phyloP scores from a whole-genome alignment of 2,888 invertebrate species.

The Drosophila aldrichi region DNA sequence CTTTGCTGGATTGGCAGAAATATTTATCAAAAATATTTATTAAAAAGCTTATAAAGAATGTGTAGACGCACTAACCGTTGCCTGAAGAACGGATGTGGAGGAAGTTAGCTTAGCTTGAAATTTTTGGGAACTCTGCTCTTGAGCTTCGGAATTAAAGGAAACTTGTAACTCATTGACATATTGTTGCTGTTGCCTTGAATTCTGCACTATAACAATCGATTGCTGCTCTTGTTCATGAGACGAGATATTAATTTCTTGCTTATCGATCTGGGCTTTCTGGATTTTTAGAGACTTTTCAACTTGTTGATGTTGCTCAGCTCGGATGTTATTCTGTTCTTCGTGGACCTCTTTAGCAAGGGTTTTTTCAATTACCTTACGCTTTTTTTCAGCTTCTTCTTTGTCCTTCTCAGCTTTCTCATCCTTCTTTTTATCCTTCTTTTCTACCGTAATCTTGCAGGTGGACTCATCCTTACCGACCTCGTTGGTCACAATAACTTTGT shows the following conservation, averaged over 20 bases:
- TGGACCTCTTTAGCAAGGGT: constrained; percentile 12
- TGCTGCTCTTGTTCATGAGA: constrained; percentile 22
- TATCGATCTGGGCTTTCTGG: constrained; percentile 22
- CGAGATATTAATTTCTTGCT: constrained; percentile 12
- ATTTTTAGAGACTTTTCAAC: constrained; percentile 15
- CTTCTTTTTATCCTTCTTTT: constrained; percentile 86
- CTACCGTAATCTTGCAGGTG: constrained; percentile 93
- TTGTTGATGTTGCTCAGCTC: background rate
- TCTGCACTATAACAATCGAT: constrained; percentile 8
- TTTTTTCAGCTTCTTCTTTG: constrained; percentile 85
- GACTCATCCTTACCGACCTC: constrained; percentile 96
- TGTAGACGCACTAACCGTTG: constrained; percentile 21
- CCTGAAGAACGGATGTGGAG: constrained; percentile 2
- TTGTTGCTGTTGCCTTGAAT: constrained; percentile 9
- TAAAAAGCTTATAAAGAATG: background rate
- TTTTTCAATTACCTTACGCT: constrained; percentile 85
- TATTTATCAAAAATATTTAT: background rate
- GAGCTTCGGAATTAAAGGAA: constrained; percentile 16
- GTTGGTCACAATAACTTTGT: constrained; percentile 94
- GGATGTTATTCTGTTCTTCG: constrained; percentile 3
- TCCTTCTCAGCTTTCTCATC: constrained; percentile 86
- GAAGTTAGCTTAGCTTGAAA: constrained; percentile 16
- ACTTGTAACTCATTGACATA: constrained; percentile 14
- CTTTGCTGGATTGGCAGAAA: background rate
- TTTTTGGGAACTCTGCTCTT: constrained; percentile 18